These are phyloP conservation scores for Papilio polyxenes DNA, from an alignment of 1,140 invertebrate genomes.

Conservation along the genomic window DNA sequence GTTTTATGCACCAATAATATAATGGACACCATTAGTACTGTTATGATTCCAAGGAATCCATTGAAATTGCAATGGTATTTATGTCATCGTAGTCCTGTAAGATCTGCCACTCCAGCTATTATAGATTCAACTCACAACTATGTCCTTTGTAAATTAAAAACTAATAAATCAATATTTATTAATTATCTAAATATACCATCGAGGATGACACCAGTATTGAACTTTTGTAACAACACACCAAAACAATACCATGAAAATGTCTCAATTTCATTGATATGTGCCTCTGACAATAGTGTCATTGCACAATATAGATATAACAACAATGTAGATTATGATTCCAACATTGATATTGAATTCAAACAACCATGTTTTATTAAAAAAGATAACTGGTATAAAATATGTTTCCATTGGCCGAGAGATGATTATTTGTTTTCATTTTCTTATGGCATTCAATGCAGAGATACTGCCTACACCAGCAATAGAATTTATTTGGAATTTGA, in stretches of 20 bases:
- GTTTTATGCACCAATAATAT: conserved; percentile 41
- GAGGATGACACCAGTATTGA: conserved; percentile 66
- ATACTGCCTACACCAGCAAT: conserved; percentile 59
- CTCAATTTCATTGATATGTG: conserved; percentile 60
- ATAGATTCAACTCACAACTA: conserved; percentile 63
- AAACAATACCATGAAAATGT: conserved; percentile 73
- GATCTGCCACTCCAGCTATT: conserved; percentile 67
- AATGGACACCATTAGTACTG: conserved; percentile 41
- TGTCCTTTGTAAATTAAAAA: conserved; percentile 67
- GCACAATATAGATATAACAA: conserved; percentile 61
- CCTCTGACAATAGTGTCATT: conserved; percentile 63
- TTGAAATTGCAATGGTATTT: conserved; percentile 69
- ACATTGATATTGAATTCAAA: conserved; percentile 67
- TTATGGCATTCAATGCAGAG: conserved; percentile 71
- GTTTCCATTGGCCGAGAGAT: conserved; percentile 67
- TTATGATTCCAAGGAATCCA: conserved; percentile 51
- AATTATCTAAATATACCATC: conserved; percentile 74
- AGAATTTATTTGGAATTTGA: conserved; percentile 74
- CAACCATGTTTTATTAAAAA: conserved; percentile 72
- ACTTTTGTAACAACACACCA: conserved; percentile 57
- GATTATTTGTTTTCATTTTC: conserved; percentile 59
- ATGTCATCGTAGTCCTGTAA: conserved; percentile 69
- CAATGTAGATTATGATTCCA: conserved; percentile 68
- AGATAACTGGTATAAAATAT: conserved; percentile 74
- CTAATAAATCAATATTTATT: conserved; percentile 74